Evolutionary conservation across 2,113 vertebrate genomes (phyloP).

Genomic region (Sinocyclocheilus maitianheensis): DNA sequence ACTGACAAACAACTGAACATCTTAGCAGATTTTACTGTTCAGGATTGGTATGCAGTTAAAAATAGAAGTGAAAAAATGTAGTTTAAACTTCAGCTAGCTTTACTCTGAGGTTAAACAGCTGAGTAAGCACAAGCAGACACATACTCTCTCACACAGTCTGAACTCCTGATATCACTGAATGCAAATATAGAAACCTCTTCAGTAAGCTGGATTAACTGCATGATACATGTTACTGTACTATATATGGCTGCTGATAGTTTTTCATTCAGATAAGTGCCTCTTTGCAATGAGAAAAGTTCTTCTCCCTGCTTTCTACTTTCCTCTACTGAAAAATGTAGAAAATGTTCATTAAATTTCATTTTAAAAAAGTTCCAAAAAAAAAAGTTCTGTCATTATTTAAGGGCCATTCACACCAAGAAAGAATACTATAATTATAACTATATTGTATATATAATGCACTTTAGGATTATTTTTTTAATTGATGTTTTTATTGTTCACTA

Average conservation of each 20-base stretch:
- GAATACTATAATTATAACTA: too few relatives aligned
- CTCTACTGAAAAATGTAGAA: too few relatives aligned
- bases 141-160: neutral
- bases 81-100: neutral
- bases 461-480: too few relatives aligned
- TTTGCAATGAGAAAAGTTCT: neutral
- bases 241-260: neutral
- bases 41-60: neutral
- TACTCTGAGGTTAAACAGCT: constrained; percentile 1
- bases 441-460: too few relatives aligned
- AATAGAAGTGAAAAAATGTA: neutral
- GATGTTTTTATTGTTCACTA: too few relatives aligned
- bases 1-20: too few relatives aligned
- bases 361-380: too few relatives aligned
- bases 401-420: too few relatives aligned
- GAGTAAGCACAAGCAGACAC: constrained; percentile 9
- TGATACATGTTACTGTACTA: neutral
- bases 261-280: neutral
- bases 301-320: neutral
- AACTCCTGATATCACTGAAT: neutral
- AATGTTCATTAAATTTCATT: too few relatives aligned
- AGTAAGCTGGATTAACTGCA: neutral
- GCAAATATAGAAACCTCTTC: neutral
- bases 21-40: neutral
- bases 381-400: too few relatives aligned